phyloP scores from a whole-genome alignment of 2,888 invertebrate genomes.

The Meandrusa payeni region DNA sequence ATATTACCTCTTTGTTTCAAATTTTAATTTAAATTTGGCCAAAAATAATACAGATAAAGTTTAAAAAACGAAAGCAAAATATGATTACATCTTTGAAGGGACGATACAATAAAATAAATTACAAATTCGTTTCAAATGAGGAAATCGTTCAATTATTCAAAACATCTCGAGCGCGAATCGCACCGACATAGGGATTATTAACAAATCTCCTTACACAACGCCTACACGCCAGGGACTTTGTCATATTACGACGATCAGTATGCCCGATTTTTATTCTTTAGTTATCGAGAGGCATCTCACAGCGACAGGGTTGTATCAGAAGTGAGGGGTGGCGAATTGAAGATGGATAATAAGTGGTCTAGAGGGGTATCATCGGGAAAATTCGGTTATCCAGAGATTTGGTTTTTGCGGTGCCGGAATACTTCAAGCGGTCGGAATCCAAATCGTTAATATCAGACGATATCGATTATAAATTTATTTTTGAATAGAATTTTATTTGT shows the following conservation, averaged over 20 bases:
- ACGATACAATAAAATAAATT: conserved; percentile 16
- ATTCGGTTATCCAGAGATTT: conserved; percentile 43
- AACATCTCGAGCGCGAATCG: conserved; percentile 32
- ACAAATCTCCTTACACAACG: conserved; percentile 38
- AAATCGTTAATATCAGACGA: conserved; percentile 26
- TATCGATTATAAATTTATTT: too few species aligned
- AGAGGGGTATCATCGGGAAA: conserved; percentile 43
- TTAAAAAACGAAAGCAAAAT: background rate
- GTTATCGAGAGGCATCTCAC: conserved; percentile 20
- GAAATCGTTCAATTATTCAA: conserved; percentile 36
- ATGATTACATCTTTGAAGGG: conserved; percentile 2
- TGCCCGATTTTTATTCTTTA: conserved; percentile 1
- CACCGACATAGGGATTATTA: conserved; percentile 33
- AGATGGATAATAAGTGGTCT: conserved; percentile 44
- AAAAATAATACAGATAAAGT: too few species aligned
- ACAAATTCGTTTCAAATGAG: conserved; percentile 27
- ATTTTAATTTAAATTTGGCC: too few species aligned
- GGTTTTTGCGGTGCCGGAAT: conserved; percentile 27
- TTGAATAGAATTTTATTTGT: too few species aligned
- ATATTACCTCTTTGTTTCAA: too few species aligned
- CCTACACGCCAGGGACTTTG: conserved; percentile 30
- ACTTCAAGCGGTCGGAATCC: conserved; percentile 34
- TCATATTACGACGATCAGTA: conserved; percentile 25
- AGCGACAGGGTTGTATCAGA: conserved; percentile 36
- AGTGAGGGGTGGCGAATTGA: conserved; percentile 31